Base-by-base conservation (phyloP, 2,113 vertebrate genomes). In the Oreochromis spilurus region DNA sequence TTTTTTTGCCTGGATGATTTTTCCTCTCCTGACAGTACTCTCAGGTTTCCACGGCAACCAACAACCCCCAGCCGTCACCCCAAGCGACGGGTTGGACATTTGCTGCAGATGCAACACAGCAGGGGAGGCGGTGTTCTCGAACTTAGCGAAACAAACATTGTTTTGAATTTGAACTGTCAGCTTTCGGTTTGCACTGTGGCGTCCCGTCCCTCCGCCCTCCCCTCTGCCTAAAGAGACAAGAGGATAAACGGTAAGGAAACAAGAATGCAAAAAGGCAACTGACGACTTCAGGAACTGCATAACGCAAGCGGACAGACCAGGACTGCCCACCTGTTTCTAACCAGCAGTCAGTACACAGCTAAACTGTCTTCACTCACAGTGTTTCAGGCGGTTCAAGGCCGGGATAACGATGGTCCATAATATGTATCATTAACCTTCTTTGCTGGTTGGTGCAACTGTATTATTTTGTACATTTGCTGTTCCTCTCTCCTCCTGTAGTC, bases 381-480 rank as follows among this genome's bases (percentile, higher is more conserved):
- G 88, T 91, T 87, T 92, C 91, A 82, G 43, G 88, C 88, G 84
- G 83, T 86, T 85, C 77, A 81, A 88, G 58, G 86, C 81, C 60
- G 2, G 67, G 57, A 89, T 6, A 9, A 88, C 3, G 13, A 53
- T 19, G 91, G 86, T 89, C 86, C 81, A 84, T 77, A 65, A 55
- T 45, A 81, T 93, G 92, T 93, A 93, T 88, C 93, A 82, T 93
- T 86, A 93, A 88, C 80, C 85, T 80, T 92, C 87, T 89, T 84
- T 81, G 86, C 93, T 95, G 94, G 91, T 94, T 93, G 90, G 90
- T 91, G 84, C 85, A 92, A 88, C 88, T 95, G 94, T 95, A 94
- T 95, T 94, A 92, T 95, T 93, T 94, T 96, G 95, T 95, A 95
- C 87, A 95, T 94, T 95, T 88, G 88, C 89, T 93, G 92, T 94